Evolutionary conservation across 92 coral and sea anemone species (phyloP).

Genomic region (Anthopleura xanthogrammica): DNA sequence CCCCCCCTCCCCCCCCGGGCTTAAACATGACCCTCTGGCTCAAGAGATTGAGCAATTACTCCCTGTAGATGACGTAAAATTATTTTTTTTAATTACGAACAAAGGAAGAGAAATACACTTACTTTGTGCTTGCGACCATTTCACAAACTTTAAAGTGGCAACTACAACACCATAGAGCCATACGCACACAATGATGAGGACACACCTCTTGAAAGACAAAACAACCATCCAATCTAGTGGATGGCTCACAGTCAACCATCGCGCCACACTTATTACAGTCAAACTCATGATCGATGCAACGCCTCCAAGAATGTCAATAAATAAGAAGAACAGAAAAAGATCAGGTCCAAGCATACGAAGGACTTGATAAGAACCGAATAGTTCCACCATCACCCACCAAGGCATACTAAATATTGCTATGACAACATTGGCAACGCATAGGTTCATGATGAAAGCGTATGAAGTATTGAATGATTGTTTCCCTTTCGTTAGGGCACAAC

Average conservation of each 20-base stretch:
- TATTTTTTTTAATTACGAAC: no score
- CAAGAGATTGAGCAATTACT: no score
- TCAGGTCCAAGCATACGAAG: background rate
- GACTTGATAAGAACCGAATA: background rate
- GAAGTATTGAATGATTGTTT: conserved; percentile 21
- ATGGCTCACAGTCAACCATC: conserved; percentile 32
- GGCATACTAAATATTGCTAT: conserved; percentile 33
- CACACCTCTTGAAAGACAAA: conserved; percentile 7
- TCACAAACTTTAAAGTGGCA: conserved; percentile 21
- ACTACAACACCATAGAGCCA: conserved; percentile 19
- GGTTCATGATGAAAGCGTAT: conserved; percentile 25
- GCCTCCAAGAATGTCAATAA: conserved; percentile 32
- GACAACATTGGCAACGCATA: conserved; percentile 21
- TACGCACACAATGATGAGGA: background rate
- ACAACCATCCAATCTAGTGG: conserved; percentile 20
- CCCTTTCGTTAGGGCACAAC: conserved; percentile 9
- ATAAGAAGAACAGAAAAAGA: conserved; percentile 6
- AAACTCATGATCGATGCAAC: conserved; percentile 32
- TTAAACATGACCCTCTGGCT: no score
- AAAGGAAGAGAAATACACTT: background rate
- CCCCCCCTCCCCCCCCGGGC: no score
- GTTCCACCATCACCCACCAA: conserved; percentile 32
- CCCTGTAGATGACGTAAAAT: no score
- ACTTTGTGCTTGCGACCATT: conserved; percentile 23
- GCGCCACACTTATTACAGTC: conserved; percentile 22